Base-by-base conservation (phyloP, 2,797 vertebrate genomes). In the Crypturellus tataupa region DNA sequence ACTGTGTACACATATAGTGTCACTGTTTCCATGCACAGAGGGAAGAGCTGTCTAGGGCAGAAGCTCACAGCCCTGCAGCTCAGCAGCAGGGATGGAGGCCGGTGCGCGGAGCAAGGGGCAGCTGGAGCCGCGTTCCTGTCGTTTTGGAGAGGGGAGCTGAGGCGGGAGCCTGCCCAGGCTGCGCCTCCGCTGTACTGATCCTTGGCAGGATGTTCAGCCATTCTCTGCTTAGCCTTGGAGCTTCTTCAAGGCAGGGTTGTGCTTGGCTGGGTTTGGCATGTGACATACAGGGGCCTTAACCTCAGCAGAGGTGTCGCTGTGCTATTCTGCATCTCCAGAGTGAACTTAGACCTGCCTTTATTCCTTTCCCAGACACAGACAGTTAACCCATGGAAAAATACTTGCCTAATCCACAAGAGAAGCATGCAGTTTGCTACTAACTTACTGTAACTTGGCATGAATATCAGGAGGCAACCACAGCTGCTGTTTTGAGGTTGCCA, bases 401-500 rank as follows among this genome's bases (percentile, higher is more conserved):
- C 20, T 85, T 83, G 25, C 24, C 33, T 91, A 69, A 80, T 29
- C 58, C 82, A 82, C 33, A 91, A 80, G n/a, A 76, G 49, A 70
- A 51, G 29, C 51, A 68, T 86, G 51, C 21, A 51, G 40, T 80
- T 92, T 88, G 47, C 56, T 93, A 65, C 71, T 81, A 79, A 75
- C 33, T 83, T 77, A 7, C 70, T 93, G 42, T 88, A 84, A 82
- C 67, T 94, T 95, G 75, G 71, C 53, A 33, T 68, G 33, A 86
- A 3, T 82, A 10, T 81, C 37, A 39, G 77, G 42, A 92, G 39
- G 80, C 72, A 93, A 64, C 58, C 42, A 89, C 85, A 88, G 80
- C 75, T 91, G 60, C 89, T 81, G 67, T 68, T 92, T 31, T 65
- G 90, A 93, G 85, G 85, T 91, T 95, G 53, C 82, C 65, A 53